A percentile compares a stretch with the other conserved stretches of the same genome.
These are phyloP conservation scores for Cottus gobio DNA, from an alignment of 2,113 vertebrate genomes.

Conservation along the genomic window DNA sequence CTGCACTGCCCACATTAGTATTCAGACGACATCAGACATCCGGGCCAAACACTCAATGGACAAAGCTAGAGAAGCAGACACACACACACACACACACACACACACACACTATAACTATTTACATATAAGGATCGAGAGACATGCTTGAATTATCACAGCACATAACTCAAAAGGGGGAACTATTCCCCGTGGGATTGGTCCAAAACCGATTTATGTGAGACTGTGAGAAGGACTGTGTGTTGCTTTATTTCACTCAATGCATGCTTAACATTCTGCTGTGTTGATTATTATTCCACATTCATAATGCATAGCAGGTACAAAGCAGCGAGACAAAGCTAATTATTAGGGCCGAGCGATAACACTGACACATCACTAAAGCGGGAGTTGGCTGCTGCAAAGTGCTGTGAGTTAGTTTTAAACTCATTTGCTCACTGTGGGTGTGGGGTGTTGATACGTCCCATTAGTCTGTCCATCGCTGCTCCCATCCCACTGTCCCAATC, in stretches of 20 bases:
- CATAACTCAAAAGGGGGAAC: constrained; percentile 11
- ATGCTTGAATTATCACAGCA: constrained; percentile 35
- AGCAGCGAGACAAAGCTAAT: constrained; percentile 70
- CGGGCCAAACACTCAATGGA: constrained; percentile 50
- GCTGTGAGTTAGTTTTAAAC: constrained; percentile 58
- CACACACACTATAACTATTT: constrained; percentile 24
- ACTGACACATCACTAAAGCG: constrained; percentile 71
- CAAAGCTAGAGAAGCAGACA: constrained; percentile 48
- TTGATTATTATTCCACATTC: constrained; percentile 27
- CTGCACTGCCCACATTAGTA: constrained; percentile 47
- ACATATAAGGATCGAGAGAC: constrained; percentile 25
- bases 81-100: not conserved
- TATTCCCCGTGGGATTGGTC: constrained; percentile 20
- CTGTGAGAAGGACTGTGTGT: constrained; percentile 16
- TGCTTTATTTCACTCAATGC: constrained; percentile 59
- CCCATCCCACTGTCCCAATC: constrained; percentile 3
- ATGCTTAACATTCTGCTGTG: constrained; percentile 49
- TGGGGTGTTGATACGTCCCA: constrained; percentile 65
- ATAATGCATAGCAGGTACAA: constrained; percentile 51
- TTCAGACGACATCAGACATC: constrained; percentile 51
- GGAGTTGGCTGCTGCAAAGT: constrained; percentile 46
- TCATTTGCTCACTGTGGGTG: constrained; percentile 52
- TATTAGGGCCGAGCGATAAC: constrained; percentile 64
- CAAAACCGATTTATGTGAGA: constrained; percentile 17
- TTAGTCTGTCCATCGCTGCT: constrained; percentile 62